phyloP scores from a whole-genome alignment of 1,140 invertebrate genomes.

The Lordiphosa stackelbergi region DNA sequence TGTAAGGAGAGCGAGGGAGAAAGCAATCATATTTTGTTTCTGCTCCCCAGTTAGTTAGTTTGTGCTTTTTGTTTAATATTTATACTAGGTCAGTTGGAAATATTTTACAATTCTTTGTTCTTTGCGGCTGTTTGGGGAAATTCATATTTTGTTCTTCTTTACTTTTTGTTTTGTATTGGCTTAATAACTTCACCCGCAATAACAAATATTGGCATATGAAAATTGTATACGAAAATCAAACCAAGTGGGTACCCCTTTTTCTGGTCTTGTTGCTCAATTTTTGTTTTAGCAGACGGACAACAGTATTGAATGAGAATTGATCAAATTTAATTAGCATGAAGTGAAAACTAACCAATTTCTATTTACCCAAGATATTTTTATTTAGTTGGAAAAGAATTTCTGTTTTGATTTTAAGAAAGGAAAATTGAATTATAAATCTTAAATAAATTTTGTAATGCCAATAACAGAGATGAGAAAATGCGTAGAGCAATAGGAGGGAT shows the following conservation, averaged over 20 bases:
- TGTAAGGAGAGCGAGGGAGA: background rate
- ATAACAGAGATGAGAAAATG: too few relatives aligned
- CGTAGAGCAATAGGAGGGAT: too few relatives aligned
- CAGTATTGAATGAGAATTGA: background rate
- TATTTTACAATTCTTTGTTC: background rate
- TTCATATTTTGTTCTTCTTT: slow-evolving; percentile 14
- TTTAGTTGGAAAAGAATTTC: too few relatives aligned
- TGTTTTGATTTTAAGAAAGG: too few relatives aligned
- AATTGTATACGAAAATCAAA: slow-evolving; percentile 12
- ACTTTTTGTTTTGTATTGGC: background rate
- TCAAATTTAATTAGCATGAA: slow-evolving; percentile 1
- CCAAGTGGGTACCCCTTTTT: background rate
- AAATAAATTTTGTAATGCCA: too few relatives aligned
- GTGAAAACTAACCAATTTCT: background rate
- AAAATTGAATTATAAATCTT: too few relatives aligned
- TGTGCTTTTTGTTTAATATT: slow-evolving; percentile 2
- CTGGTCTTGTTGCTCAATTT: slow-evolving; percentile 8
- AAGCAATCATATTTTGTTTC: slow-evolving; percentile 8
- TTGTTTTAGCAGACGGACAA: background rate
- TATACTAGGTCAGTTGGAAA: slow-evolving; percentile 9
- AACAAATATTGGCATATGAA: slow-evolving; percentile 11
- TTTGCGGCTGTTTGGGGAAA: slow-evolving; percentile 10
- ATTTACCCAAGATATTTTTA: too few relatives aligned
- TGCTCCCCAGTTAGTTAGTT: slow-evolving; percentile 6
- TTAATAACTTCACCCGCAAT: slow-evolving; percentile 2